These are phyloP conservation scores for Planococcus citri DNA, from an alignment of 1,140 invertebrate species.

Conservation along the genomic window DNA sequence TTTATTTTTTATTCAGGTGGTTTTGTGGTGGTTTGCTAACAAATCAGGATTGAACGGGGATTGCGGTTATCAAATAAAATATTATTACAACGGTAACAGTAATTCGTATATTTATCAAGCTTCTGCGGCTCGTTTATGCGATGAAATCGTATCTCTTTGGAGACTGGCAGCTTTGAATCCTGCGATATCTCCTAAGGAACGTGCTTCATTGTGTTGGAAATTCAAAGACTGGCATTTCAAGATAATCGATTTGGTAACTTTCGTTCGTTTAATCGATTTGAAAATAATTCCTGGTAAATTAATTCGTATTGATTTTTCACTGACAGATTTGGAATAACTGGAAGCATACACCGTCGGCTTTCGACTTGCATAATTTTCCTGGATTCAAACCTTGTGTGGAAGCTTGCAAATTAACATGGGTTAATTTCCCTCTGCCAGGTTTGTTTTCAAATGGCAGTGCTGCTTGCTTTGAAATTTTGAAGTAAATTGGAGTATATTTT, in stretches of 20 bases:
- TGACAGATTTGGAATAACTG: constrained; percentile 16
- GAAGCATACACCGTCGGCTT: neutral
- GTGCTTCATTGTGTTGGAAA: constrained; percentile 68
- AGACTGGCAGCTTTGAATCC: constrained; percentile 87
- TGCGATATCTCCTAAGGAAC: constrained; percentile 74
- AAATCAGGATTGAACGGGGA: constrained; percentile 66
- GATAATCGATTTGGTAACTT: constrained; percentile 73
- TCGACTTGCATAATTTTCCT: constrained; percentile 64
- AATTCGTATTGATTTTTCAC: neutral
- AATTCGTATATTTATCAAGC: constrained; percentile 77
- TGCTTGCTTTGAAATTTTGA: constrained; percentile 39
- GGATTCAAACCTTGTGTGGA: constrained; percentile 96
- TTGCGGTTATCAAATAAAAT: constrained; percentile 55
- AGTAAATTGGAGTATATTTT: no score
- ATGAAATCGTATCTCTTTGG: constrained; percentile 95
- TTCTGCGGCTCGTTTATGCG: constrained; percentile 87
- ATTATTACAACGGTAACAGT: constrained; percentile 67
- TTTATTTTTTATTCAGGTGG: no score
- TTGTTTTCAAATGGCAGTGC: no score
- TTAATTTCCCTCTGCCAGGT: constrained; percentile 79
- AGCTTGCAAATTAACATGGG: constrained; percentile 90
- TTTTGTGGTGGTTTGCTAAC: constrained; percentile 97
- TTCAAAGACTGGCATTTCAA: constrained; percentile 85
- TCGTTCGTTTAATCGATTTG: no score
- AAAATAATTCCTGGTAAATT: neutral